phyloP scores from a whole-genome alignment of 2,113 vertebrate species.

The Clarias batrachus region DNA sequence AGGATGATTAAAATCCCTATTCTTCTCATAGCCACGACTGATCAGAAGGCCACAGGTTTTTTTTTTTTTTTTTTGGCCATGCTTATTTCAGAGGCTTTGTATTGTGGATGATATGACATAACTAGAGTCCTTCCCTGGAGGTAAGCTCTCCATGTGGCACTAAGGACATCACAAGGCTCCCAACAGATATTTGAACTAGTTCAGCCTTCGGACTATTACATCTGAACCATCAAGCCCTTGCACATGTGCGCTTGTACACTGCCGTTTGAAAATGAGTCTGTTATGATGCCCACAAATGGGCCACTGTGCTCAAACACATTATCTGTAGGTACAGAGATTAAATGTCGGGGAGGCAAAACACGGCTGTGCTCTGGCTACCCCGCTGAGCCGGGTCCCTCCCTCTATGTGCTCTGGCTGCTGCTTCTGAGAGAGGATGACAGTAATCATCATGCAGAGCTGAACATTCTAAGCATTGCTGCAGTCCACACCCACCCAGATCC shows the following conservation, averaged over 20 bases:
- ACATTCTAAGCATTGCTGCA: conserved; percentile 45
- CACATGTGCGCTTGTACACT: not conserved
- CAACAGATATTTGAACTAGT: conserved; percentile 31
- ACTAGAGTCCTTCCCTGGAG: conserved; percentile 23
- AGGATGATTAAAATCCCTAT: conserved; percentile 42
- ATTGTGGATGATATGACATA: conserved; percentile 36
- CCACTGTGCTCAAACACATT: conserved; percentile 22
- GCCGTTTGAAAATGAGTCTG: conserved; percentile 1
- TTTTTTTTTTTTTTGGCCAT: conserved; percentile 3
- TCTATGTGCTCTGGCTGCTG: conserved; percentile 42
- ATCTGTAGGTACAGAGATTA: conserved; percentile 44
- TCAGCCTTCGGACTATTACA: conserved; percentile 25
- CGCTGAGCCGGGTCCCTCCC: conserved; percentile 42
- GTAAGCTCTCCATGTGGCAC: conserved; percentile 14
- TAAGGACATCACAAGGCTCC: conserved; percentile 9
- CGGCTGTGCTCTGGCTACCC: conserved; percentile 19
- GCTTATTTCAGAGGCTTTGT: conserved; percentile 33
- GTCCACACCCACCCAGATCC: conserved; percentile 30
- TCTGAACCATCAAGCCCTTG: conserved; percentile 14
- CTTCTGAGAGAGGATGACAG: conserved; percentile 50
- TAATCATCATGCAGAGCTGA: conserved; percentile 39
- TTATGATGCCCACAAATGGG: conserved; percentile 18
- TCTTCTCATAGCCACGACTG: conserved; percentile 48
- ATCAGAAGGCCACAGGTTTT: conserved; percentile 34
- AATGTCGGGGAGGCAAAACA: conserved; percentile 33